Conservation (phyloP, 2,113 vertebrate genomes). For the Hippocampus barbouri region DNA sequence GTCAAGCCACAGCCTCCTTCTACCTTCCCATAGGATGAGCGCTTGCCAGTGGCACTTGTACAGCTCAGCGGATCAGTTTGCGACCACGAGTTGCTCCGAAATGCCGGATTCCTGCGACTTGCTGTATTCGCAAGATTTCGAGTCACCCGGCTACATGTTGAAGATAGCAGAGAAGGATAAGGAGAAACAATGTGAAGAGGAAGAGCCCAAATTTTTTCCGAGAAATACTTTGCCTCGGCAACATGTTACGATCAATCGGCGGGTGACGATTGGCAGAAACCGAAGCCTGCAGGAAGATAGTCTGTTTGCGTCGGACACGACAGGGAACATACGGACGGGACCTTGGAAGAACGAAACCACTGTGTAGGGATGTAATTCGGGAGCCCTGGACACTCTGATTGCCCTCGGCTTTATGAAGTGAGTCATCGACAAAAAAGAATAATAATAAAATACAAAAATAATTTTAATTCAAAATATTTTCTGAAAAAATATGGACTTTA, state of each 20-base stretch:
- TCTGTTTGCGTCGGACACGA: slow-evolving; percentile 79
- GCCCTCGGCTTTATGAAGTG: slow-evolving; percentile 23
- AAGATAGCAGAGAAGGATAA: slow-evolving; percentile 64
- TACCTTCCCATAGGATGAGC: slow-evolving; percentile 48
- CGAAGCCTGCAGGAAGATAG: slow-evolving; percentile 79
- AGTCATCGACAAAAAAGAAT: no score
- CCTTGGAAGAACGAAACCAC: slow-evolving; percentile 98
- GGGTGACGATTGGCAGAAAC: slow-evolving; percentile 79
- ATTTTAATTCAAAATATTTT: no score
- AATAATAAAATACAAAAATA: no score
- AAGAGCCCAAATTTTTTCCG: slow-evolving; percentile 42
- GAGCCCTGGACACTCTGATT: slow-evolving; percentile 27
- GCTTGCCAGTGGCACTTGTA: slow-evolving; percentile 75
- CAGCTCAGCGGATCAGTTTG: slow-evolving; percentile 59
- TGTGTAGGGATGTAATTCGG: slow-evolving; percentile 76
- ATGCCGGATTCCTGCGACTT: slow-evolving; percentile 66
- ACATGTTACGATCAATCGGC: slow-evolving; percentile 69
- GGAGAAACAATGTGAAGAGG: slow-evolving; percentile 71
- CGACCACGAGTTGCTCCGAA: slow-evolving; percentile 67
- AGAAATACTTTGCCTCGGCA: slow-evolving; percentile 77
- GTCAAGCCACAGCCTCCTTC: slow-evolving; percentile 57
- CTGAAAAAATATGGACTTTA: no score
- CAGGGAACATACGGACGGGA: slow-evolving; percentile 92
- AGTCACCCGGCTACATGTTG: slow-evolving; percentile 56
- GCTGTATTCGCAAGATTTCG: slow-evolving; percentile 56